These are phyloP conservation scores for Ondatra zibethicus DNA, from an alignment of 2,113 vertebrate genomes.

Conservation along the genomic window DNA sequence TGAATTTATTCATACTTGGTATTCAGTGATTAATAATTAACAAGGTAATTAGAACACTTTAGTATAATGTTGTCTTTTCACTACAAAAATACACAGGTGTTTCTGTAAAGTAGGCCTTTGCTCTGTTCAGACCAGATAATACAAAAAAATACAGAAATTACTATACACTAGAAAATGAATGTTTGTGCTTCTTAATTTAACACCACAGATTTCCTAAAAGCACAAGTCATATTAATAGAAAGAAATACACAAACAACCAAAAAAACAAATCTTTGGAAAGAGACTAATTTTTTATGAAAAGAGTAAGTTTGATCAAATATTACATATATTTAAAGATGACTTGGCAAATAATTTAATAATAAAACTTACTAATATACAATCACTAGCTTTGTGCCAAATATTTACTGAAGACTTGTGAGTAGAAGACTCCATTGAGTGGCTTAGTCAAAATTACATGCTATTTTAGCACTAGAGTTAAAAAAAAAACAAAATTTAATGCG, in stretches of 20 bases:
- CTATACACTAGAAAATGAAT: background rate
- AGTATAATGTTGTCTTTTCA: background rate
- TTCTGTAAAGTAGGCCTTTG: background rate
- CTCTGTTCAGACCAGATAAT: background rate
- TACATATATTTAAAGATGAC: background rate
- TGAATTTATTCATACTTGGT: background rate
- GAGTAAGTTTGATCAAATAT: background rate
- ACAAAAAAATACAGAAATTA: background rate
- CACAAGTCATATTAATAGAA: background rate
- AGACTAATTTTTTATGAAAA: background rate
- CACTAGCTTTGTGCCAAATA: background rate
- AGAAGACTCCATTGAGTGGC: background rate
- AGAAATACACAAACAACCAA: background rate
- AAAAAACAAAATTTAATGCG: slow-evolving; percentile 56
- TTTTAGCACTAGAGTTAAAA: slow-evolving; percentile 31
- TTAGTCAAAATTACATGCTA: background rate
- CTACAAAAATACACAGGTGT: background rate
- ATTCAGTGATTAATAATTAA: background rate
- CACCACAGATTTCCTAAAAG: background rate
- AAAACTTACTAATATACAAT: slow-evolving; percentile 27
- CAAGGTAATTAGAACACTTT: background rate
- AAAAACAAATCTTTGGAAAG: background rate
- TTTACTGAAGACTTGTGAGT: background rate
- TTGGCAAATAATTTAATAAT: slow-evolving; percentile 22
- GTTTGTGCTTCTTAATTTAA: slow-evolving; percentile 3